Conservation (phyloP, 2,888 invertebrate genomes). For the Nemoura dubitans region DNA sequence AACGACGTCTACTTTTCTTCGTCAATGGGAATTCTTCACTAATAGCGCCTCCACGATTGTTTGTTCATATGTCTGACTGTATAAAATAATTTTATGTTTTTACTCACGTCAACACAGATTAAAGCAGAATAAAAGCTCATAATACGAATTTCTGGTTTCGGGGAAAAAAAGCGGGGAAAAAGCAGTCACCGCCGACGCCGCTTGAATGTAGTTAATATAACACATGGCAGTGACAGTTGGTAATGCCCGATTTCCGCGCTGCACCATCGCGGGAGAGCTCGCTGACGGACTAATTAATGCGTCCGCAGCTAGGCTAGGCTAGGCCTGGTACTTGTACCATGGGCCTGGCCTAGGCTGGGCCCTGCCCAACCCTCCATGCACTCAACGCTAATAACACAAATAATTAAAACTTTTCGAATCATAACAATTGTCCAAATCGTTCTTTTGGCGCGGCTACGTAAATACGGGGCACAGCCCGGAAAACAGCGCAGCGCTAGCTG, state of each 20-base stretch:
- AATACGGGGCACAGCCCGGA: background rate
- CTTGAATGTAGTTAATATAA: conserved; percentile 4
- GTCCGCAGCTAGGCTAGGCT: background rate
- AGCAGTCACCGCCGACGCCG: background rate
- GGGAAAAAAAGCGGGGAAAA: conserved; percentile 15
- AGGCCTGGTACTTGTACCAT: background rate
- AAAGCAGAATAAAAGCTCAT: conserved; percentile 28
- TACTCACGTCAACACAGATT: conserved; percentile 31
- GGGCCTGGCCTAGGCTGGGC: background rate
- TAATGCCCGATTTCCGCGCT: conserved; percentile 18
- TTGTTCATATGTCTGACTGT: background rate
- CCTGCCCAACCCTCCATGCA: background rate
- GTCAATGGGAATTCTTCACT: conserved; percentile 22
- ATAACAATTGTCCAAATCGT: background rate
- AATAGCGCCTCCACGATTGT: conserved; percentile 22
- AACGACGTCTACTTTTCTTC: background rate
- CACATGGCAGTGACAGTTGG: conserved; percentile 39
- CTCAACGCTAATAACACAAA: background rate
- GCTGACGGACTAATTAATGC: conserved; percentile 28
- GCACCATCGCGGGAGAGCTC: conserved; percentile 9
- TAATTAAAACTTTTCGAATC: conserved; percentile 25
- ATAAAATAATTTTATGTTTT: conserved; percentile 33
- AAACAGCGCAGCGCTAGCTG: background rate
- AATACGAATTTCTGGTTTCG: conserved; percentile 9
- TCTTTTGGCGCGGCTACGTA: background rate